A percentile compares a stretch with the other conserved stretches of the same genome.
phyloP scores from a whole-genome alignment of 92 coral and sea anemone species.

The Phymanthus crucifer region DNA sequence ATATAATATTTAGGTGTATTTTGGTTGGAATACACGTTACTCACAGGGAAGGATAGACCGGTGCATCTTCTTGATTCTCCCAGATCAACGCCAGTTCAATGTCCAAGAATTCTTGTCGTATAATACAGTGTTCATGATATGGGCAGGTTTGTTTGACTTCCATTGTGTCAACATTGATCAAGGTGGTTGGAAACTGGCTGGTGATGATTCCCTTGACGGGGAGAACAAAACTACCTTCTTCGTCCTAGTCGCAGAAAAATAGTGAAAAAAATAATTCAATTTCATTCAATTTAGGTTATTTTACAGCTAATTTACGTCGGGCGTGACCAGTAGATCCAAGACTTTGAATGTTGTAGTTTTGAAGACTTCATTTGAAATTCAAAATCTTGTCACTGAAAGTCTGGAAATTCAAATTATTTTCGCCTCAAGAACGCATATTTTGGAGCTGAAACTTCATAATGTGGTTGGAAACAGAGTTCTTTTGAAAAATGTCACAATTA shows the following conservation, averaged over 20 bases:
- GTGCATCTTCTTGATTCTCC: constrained; percentile 81
- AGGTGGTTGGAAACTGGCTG: constrained; percentile 85
- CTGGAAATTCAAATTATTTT: no score
- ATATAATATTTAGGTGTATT: no score
- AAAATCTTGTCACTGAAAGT: no score
- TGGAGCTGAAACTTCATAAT: no score
- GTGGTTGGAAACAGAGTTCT: no score
- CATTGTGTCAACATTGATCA: constrained; percentile 79
- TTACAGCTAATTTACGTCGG: no score
- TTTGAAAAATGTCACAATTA: no score
- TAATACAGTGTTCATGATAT: constrained; percentile 76
- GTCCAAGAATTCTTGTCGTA: constrained; percentile 88
- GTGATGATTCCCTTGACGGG: constrained; percentile 85
- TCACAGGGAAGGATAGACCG: constrained; percentile 69
- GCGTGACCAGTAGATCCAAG: no score
- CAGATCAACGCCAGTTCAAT: constrained; percentile 79
- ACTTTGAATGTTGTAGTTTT: no score
- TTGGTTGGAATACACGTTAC: not conserved
- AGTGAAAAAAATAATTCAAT: not conserved
- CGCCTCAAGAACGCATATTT: no score
- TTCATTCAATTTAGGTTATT: no score
- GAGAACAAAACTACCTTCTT: constrained; percentile 60
- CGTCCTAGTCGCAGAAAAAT: constrained; percentile 43
- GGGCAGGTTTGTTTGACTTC: constrained; percentile 84
- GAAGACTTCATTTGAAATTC: no score